Base-by-base conservation (phyloP, 2,888 invertebrate genomes). In the Pyrocoelia pectoralis region DNA sequence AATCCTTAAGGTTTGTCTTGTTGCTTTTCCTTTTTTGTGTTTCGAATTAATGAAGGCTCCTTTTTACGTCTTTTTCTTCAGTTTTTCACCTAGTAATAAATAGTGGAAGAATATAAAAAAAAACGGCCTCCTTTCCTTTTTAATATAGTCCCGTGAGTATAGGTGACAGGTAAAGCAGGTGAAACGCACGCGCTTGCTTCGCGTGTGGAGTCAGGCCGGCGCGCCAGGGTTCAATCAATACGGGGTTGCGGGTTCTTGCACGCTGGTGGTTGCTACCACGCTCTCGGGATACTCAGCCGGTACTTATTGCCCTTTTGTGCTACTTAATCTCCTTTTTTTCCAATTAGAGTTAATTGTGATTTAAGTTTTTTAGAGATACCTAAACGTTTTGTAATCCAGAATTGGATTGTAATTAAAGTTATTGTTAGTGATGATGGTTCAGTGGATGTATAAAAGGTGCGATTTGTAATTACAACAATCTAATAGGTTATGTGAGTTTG, bases 161-260 rank as follows among this genome's bases (percentile, higher is more conserved):
- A 76, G 79, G 79, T 76, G 81, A 82, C 83, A 82, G 82, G 82
- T 81, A 83, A 73, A 66, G 73, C 77, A 78, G 76, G 77, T 78
- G 76, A 72, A 82, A 84, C 79, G 79, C 79, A 75, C 80, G 82
- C 84, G 83, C 83, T 83, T 56, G 68, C 65, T 67, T 81, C 78
- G 80, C 81, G 79, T 80, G 80, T 76, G 79, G 79, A 79, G 80
- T 78, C 79, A 75, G 75, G 74, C 76, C 76, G 80, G 79, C 80
- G 75, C 72, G 78, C 76, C 75, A 70, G 63, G 66, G 68, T 68
- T 64, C 69, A 72, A 75, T 75, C 75, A 74, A 75, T 75, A 75
- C 71, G 63, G 63, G 62, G 67, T 80, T 82, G 81, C 84, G 73
- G 83, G 80, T 81, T 82, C 84, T 83, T 78, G 71, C 66, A 64